Conservation (phyloP, 1,140 invertebrate species). For the Anadara kagoshimensis region DNA sequence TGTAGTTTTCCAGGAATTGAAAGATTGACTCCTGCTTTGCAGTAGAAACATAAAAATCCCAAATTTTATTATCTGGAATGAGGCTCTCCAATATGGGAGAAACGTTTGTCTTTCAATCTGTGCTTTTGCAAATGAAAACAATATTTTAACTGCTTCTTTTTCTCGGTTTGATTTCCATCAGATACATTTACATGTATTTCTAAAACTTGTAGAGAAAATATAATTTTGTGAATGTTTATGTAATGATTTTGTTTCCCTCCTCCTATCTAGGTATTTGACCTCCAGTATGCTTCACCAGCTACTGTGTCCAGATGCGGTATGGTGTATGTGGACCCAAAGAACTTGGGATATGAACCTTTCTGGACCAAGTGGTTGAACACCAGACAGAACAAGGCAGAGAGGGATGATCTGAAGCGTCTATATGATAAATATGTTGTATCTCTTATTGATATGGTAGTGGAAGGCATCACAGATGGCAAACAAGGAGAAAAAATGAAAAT, state of each 20-base stretch:
- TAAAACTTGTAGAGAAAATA: no score
- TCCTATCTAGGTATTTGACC: constrained; percentile 82
- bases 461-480: constrained; percentile 82
- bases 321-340: constrained; percentile 85
- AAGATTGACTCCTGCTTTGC: no score
- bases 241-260: no score
- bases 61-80: not conserved
- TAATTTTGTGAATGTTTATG: no score
- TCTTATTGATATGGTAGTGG: constrained; percentile 83
- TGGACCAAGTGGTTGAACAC: constrained; percentile 84
- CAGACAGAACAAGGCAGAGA: constrained; percentile 64
- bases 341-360: constrained; percentile 88
- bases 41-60: no score
- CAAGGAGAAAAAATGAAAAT: constrained; percentile 83
- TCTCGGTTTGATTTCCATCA: not conserved
- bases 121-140: no score
- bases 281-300: constrained; percentile 80
- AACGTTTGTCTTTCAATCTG: no score
- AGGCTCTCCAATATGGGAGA: not conserved
- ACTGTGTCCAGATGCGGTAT: constrained; percentile 75
- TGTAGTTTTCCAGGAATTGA: not conserved
- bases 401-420: constrained; percentile 76
- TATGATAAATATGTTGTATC: constrained; percentile 84
- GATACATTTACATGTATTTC: no score
- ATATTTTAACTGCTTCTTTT: no score